Evolutionary conservation across 2,113 vertebrate genomes (phyloP).

Genomic region (Stegostoma tigrinum): DNA sequence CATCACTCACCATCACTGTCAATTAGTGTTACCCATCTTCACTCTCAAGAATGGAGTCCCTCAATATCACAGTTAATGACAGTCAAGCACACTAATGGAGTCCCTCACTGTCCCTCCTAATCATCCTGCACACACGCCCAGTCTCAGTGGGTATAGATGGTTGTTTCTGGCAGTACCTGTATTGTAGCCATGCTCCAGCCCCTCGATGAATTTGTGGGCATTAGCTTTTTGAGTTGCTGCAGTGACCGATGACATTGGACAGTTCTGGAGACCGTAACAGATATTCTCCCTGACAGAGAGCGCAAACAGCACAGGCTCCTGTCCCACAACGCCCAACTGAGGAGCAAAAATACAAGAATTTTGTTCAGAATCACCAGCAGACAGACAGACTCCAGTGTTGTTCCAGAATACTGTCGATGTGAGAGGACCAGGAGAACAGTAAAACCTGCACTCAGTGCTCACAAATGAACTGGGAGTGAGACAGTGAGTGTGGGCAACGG

Average conservation of each 20-base stretch:
- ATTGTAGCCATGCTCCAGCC: slow-evolving; percentile 48
- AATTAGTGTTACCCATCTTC: too few relatives aligned
- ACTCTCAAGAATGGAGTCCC: too few relatives aligned
- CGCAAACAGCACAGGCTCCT: slow-evolving; percentile 60
- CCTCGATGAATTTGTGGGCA: slow-evolving; percentile 43
- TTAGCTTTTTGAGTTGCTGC: slow-evolving; percentile 48
- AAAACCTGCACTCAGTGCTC: neutral
- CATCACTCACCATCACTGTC: neutral
- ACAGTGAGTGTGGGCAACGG: neutral
- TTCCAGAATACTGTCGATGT: neutral
- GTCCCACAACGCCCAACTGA: slow-evolving; percentile 56
- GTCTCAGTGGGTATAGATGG: neutral
- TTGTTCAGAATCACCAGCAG: neutral
- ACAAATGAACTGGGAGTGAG: too few relatives aligned
- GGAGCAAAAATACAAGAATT: neutral
- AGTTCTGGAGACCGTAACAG: slow-evolving; percentile 53
- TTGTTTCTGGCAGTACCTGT: slow-evolving; percentile 47
- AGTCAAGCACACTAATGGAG: too few relatives aligned
- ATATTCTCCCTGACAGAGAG: slow-evolving; percentile 59
- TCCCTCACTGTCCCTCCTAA: too few relatives aligned
- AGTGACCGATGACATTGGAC: slow-evolving; percentile 43
- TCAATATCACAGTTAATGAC: too few relatives aligned
- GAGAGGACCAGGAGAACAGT: neutral
- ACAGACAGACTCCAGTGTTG: neutral
- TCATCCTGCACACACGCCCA: neutral